A percentile compares a stretch with the other conserved stretches of the same genome.
Conservation (phyloP, 2,888 invertebrate species). For the Drosophila kuntzei region DNA sequence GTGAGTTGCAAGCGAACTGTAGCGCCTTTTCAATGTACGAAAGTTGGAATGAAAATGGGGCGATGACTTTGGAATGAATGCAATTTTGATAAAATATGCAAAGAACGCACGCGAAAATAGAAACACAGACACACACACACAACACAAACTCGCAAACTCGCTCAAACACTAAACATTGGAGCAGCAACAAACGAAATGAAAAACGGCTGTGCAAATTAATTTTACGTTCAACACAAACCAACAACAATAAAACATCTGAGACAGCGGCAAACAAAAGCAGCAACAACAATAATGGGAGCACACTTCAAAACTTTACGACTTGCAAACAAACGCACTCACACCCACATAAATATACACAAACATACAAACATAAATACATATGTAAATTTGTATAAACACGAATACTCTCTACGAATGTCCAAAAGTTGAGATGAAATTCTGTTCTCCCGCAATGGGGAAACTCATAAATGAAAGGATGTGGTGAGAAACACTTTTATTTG, state of each 20-base stretch:
- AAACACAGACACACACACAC: too few relatives aligned
- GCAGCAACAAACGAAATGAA: constrained; percentile 69
- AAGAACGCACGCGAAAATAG: constrained; percentile 62
- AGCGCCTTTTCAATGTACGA: constrained; percentile 61
- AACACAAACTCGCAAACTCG: constrained; percentile 24
- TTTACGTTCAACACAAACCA: constrained; percentile 65
- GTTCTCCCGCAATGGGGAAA: background rate
- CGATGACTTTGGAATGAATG: constrained; percentile 71
- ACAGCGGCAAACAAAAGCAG: constrained; percentile 52
- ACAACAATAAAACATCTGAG: constrained; percentile 53
- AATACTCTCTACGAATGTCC: constrained; percentile 7
- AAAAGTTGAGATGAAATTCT: constrained; percentile 3
- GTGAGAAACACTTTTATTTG: background rate
- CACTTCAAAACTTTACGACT: constrained; percentile 16
- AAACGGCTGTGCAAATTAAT: constrained; percentile 78
- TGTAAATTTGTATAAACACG: background rate
- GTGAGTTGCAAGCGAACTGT: constrained; percentile 48
- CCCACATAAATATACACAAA: background rate
- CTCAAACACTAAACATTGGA: constrained; percentile 65
- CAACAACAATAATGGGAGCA: constrained; percentile 13
- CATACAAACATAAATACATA: background rate
- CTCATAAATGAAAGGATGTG: background rate
- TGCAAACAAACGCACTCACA: constrained; percentile 6
- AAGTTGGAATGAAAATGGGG: constrained; percentile 37
- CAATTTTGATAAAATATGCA: constrained; percentile 76